A percentile compares a stretch with the other conserved stretches of the same genome.
Conservation (phyloP, 2,888 invertebrate species). For the Idaea aversata region DNA sequence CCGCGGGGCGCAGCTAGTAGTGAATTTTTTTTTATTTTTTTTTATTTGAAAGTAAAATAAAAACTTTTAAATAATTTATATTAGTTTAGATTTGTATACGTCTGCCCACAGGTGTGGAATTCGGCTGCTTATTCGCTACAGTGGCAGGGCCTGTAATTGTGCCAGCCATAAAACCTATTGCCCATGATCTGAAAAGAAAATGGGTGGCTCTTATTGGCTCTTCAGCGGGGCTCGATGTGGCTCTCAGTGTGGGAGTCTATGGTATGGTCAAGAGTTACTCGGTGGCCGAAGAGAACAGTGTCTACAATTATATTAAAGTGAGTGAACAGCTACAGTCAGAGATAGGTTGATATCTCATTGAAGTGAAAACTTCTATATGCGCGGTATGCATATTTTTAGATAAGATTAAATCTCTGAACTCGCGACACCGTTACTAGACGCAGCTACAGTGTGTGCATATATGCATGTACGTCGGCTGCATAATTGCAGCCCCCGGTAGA, state of each 20-base stretch:
- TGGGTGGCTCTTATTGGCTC: conserved; percentile 68
- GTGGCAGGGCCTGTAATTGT: conserved; percentile 64
- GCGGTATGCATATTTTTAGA: too few relatives aligned
- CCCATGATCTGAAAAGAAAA: conserved; percentile 42
- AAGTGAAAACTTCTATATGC: too few relatives aligned
- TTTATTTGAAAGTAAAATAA: too few relatives aligned
- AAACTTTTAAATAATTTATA: too few relatives aligned
- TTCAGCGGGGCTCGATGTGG: conserved; percentile 64
- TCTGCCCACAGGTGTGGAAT: neutral
- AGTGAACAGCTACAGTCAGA: conserved; percentile 14
- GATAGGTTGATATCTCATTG: neutral
- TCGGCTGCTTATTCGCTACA: conserved; percentile 65
- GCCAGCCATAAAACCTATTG: conserved; percentile 53
- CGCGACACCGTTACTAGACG: too few relatives aligned
- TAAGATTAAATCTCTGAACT: too few relatives aligned
- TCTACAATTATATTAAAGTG: conserved; percentile 60
- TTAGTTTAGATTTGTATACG: neutral
- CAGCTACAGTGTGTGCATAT: too few relatives aligned
- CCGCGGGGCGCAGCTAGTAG: too few relatives aligned
- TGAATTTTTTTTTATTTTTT: too few relatives aligned
- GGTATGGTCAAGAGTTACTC: conserved; percentile 60
- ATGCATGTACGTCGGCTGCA: too few relatives aligned
- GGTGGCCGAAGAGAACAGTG: conserved; percentile 49
- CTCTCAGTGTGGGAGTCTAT: conserved; percentile 68
- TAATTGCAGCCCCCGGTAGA: too few relatives aligned